Percentiles rank a stretch among this genome's conserved stretches.
Conservation (phyloP, 2,888 invertebrate species). For the Cheilosia urbana region DNA sequence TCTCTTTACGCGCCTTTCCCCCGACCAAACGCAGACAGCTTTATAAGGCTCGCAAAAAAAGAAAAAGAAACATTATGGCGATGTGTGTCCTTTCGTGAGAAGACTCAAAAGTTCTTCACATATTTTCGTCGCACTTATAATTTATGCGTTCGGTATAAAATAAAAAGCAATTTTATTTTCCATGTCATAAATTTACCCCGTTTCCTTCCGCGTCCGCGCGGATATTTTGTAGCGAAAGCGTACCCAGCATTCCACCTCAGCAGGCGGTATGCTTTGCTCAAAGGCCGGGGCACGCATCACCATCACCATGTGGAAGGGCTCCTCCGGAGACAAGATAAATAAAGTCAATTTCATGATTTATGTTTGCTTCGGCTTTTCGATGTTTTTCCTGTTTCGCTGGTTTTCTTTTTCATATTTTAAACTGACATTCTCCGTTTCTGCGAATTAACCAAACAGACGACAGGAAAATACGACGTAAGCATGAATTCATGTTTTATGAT, state of each 20-base stretch:
- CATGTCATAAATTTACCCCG: slow-evolving; percentile 70
- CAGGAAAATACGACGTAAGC: slow-evolving; percentile 43
- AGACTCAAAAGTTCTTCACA: slow-evolving; percentile 59
- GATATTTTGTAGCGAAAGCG: neutral
- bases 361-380: slow-evolving; percentile 71
- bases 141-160: slow-evolving; percentile 72
- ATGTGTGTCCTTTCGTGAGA: slow-evolving; percentile 39
- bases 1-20: neutral
- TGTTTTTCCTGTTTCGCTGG: slow-evolving; percentile 56
- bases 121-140: slow-evolving; percentile 69
- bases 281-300: neutral
- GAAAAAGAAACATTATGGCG: slow-evolving; percentile 21
- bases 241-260: neutral
- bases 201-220: slow-evolving; percentile 56
- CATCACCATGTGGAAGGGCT: slow-evolving; percentile 48
- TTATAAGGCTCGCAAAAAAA: too few relatives aligned
- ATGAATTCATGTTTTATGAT: slow-evolving; percentile 67
- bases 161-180: slow-evolving; percentile 74
- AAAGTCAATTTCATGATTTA: slow-evolving; percentile 76
- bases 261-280: neutral
- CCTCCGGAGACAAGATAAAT: slow-evolving; percentile 73
- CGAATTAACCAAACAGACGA: slow-evolving; percentile 56
- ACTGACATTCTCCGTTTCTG: slow-evolving; percentile 47
- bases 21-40: neutral
- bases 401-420: slow-evolving; percentile 26